Percentiles rank a stretch among this genome's conserved stretches.
Evolutionary conservation across 2,888 invertebrate species (phyloP).

Genomic region (Epistrophe grossulariae): DNA sequence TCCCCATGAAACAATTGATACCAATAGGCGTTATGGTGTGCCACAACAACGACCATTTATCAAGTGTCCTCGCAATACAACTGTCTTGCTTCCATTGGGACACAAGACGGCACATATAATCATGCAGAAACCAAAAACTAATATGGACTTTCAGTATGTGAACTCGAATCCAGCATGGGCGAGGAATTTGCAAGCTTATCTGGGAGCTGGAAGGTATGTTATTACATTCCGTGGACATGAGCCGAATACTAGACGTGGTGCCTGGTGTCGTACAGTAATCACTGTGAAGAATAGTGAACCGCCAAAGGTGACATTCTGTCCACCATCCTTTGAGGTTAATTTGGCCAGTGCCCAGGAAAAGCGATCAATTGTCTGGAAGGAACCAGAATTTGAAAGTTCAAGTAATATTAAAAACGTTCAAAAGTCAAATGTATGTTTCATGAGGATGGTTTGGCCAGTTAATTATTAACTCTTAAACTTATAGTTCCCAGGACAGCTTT

Average conservation of each 20-base stretch:
- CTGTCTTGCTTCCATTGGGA: slow-evolving; percentile 85
- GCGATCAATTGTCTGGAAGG: slow-evolving; percentile 87
- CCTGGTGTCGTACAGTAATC: slow-evolving; percentile 86
- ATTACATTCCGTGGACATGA: slow-evolving; percentile 86
- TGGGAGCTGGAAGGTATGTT: slow-evolving; percentile 86
- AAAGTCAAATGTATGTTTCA: slow-evolving; percentile 85
- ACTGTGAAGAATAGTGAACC: slow-evolving; percentile 86
- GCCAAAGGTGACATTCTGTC: slow-evolving; percentile 86
- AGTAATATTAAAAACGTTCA: slow-evolving; percentile 85
- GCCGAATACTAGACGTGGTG: slow-evolving; percentile 85
- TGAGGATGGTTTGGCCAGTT: background rate
- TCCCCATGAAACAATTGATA: background rate
- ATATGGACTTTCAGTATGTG: slow-evolving; percentile 88
- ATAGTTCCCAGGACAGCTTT: slow-evolving; percentile 87
- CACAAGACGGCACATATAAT: slow-evolving; percentile 82
- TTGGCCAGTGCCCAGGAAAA: slow-evolving; percentile 85
- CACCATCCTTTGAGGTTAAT: slow-evolving; percentile 86
- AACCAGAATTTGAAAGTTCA: slow-evolving; percentile 85
- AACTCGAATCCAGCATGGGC: slow-evolving; percentile 87
- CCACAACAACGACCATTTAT: slow-evolving; percentile 85
- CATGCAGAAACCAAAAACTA: slow-evolving; percentile 86
- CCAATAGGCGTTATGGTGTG: slow-evolving; percentile 8
- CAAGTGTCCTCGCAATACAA: slow-evolving; percentile 87
- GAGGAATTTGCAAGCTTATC: slow-evolving; percentile 85
- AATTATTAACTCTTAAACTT: slow-evolving; percentile 42